Conservation (phyloP, 2,888 invertebrate genomes). For the Parnassius orleans region DNA sequence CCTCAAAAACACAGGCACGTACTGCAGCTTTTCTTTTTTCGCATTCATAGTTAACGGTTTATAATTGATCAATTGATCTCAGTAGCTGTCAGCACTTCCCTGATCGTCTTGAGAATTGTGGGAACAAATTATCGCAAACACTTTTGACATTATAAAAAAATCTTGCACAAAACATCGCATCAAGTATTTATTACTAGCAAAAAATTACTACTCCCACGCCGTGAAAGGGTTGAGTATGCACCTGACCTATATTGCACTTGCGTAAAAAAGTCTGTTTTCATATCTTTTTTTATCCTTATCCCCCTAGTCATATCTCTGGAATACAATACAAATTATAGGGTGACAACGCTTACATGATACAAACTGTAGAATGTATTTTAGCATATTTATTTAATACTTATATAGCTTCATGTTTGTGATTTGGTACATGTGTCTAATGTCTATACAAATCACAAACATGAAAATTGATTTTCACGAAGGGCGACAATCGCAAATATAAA, state of each 20-base stretch:
- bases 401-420: too few relatives aligned
- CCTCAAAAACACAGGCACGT: constrained; percentile 28
- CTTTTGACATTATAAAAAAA: constrained; percentile 64
- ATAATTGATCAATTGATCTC: constrained; percentile 54
- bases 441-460: too few relatives aligned
- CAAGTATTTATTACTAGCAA: constrained; percentile 41
- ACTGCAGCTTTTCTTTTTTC: constrained; percentile 41
- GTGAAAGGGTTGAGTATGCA: constrained; percentile 77
- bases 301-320: constrained; percentile 45
- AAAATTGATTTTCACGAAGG: too few relatives aligned
- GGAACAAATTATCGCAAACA: constrained; percentile 81
- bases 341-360: constrained; percentile 36
- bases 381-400: too few relatives aligned
- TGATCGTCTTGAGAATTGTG: constrained; percentile 62
- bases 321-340: constrained; percentile 51
- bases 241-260: constrained; percentile 77
- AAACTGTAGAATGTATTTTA: too few relatives aligned
- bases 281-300: constrained; percentile 70
- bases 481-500: too few relatives aligned
- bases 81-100: constrained; percentile 76
- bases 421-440: too few relatives aligned
- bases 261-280: constrained; percentile 62
- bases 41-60: constrained; percentile 51
- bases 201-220: constrained; percentile 75
- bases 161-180: constrained; percentile 61